Evolutionary conservation across 2,888 invertebrate species (phyloP).

Genomic region (Acanthopleura granulata): DNA sequence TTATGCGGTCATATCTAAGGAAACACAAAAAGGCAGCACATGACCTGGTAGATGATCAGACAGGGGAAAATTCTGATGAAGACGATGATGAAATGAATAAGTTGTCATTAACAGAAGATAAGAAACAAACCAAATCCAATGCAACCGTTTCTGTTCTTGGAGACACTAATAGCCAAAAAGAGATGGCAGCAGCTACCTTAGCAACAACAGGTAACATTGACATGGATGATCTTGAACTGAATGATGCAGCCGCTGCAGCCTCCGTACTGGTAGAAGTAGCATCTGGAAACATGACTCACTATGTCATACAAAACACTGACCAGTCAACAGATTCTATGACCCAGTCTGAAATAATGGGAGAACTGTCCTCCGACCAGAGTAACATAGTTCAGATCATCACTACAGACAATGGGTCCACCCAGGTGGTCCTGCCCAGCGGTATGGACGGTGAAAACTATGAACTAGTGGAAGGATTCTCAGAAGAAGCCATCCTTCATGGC

Average conservation of each 20-base stretch:
- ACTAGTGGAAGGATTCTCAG: background rate
- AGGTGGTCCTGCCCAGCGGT: background rate
- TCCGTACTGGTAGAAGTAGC: constrained; percentile 41
- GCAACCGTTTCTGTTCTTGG: background rate
- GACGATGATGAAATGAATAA: background rate
- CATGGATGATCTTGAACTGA: background rate
- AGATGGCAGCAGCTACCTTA: background rate
- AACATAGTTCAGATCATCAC: background rate
- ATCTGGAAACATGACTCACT: constrained; percentile 38
- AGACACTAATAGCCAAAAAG: background rate
- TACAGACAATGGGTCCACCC: background rate
- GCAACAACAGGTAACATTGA: background rate
- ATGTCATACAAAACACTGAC: constrained; percentile 40
- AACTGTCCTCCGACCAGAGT: background rate
- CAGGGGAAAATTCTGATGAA: constrained; percentile 25
- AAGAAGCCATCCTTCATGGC: background rate
- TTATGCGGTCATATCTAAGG: constrained; percentile 41
- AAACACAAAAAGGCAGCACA: constrained; percentile 47
- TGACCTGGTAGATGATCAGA: constrained; percentile 23
- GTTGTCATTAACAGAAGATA: background rate
- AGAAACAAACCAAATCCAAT: background rate
- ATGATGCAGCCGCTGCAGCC: constrained; percentile 23
- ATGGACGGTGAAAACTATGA: background rate
- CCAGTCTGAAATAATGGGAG: constrained; percentile 30
- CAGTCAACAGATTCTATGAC: constrained; percentile 19